Evolutionary conservation across 2,888 invertebrate species (phyloP), one percentile per base, ranked within the genome.

Genomic region (Lomographa bimaculata): DNA sequence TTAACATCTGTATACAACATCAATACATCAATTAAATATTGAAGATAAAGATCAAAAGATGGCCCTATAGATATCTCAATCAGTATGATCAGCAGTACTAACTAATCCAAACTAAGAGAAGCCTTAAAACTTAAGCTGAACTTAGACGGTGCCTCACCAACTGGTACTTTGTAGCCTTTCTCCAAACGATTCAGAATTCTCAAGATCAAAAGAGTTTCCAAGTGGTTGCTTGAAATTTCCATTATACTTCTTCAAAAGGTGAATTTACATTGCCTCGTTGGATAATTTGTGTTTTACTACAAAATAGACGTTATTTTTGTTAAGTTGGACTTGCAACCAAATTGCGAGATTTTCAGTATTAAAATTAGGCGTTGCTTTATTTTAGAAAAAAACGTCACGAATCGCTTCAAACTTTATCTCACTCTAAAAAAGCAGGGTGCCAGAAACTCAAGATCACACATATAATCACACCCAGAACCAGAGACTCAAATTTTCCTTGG

Each of bases 191-290:
- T 68, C 62, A 63, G 74, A 77, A 78, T 75, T 75, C 67, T 65
- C 64, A 72, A 77, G 79, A 83, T 80, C 79, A 83, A 84, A 83
- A 75, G 78, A 67, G 66, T 74, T 79, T 76, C 64, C 72, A 67
- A 78, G 77, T 70, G 78, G 79, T 79, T 79, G 70, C 68, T 68
- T 64, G 67, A 82, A 83, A 75, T 83, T 83, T 73, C 76, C 73
- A 80, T 82, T 81, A 79, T 72, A 71, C 70, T 70, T 66, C 65
- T 68, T 73, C 68, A 72, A 75, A 73, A 77, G 71, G 71, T 67
- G 63, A 72, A 79, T 72, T 75, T 73, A 71, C 69, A 71, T 71
- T 66, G 64, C 58, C 62, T 57, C 42, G 57, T 54, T 50, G 64
- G 67, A 63, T 64, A 71, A 66, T 67, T 67, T 71, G 53, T 60